Evolutionary conservation across 1,140 invertebrate species (phyloP), one percentile per base, ranked within the genome.

Genomic region (Tetramorium alpestre): DNA sequence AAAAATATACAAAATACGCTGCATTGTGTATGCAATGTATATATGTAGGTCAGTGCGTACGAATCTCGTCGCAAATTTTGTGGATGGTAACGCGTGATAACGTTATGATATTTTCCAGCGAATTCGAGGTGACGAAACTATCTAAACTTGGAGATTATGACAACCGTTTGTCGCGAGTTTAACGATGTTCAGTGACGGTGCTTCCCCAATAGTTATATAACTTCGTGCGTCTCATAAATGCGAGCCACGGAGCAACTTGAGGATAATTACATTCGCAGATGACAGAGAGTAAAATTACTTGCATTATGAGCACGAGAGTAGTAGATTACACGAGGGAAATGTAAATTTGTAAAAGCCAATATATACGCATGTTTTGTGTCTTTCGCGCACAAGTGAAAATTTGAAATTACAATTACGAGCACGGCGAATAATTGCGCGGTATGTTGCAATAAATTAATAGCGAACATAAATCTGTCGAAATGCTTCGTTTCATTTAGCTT

Each of bases 251-350:
- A 80, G 82, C 81, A 85, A 87, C 54, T 86, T 77, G 69, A 65
- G 70, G 86, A 90, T 87, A 89, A 91, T 90, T 90, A 73, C 82
- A 87, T 85, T 76, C 64, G 84, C 69, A 84, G 87, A 77, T 86
- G 80, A 88, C 81, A 89, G 85, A 88, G 76, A 60, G 62, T 77
- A 88, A 92, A 91, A 91, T 89, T 91, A 90, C 82, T 87, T 88
- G 85, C 85, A 87, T 91, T 87, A 89, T 81, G 62, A 84, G 64
- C 76, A 80, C 56, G 73, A 73, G 78, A 82, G 25, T 87, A 82
- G 87, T 82, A 82, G 84, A 87, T 87, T 82, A 73, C 47, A 69
- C 84, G 60, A 47, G 58, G 62, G 56, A 87, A 80, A 87, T 82
- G 87, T 69, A 87, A 87, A 88, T 88, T 88, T 75, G 70, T 69